These are phyloP conservation scores for Melinopterus prodromus DNA, from an alignment of 2,888 invertebrate species.

Conservation along the genomic window DNA sequence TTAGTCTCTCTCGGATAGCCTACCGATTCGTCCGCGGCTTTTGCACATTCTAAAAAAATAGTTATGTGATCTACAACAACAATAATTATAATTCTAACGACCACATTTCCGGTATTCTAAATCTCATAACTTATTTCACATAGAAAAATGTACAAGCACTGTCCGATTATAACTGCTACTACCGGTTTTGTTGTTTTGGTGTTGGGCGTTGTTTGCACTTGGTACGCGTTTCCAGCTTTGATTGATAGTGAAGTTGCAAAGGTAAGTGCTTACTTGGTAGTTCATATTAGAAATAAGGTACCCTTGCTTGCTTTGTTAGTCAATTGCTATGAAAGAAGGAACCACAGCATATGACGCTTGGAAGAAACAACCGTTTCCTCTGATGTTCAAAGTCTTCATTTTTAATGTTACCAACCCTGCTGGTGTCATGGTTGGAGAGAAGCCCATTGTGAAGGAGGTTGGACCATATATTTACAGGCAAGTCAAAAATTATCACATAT, in stretches of 20 bases:
- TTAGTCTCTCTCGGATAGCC: neutral
- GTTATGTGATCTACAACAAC: neutral
- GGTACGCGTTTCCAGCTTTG: conserved; percentile 64
- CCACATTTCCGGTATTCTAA: neutral
- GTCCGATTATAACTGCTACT: conserved; percentile 46
- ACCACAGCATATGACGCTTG: conserved; percentile 67
- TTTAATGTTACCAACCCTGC: conserved; percentile 70
- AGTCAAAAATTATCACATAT: conserved; percentile 47
- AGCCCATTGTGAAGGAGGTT: conserved; percentile 66
- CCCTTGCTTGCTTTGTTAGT: conserved; percentile 23
- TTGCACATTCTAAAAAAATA: neutral
- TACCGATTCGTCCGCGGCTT: neutral
- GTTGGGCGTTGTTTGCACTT: conserved; percentile 59
- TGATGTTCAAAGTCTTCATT: conserved; percentile 65
- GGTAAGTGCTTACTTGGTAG: conserved; percentile 56
- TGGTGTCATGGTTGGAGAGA: conserved; percentile 63
- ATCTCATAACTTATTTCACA: neutral
- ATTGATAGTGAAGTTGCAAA: conserved; percentile 61
- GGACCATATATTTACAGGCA: conserved; percentile 73
- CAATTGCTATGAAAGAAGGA: conserved; percentile 63
- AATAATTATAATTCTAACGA: neutral
- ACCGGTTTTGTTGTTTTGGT: conserved; percentile 57
- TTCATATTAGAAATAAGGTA: conserved; percentile 4
- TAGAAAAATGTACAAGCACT: conserved; percentile 44
- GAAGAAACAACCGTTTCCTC: conserved; percentile 66